A percentile compares a stretch with the other conserved stretches of the same genome.
phyloP scores from a whole-genome alignment of 1,140 invertebrate genomes.

The Dinoponera quadriceps region DNA sequence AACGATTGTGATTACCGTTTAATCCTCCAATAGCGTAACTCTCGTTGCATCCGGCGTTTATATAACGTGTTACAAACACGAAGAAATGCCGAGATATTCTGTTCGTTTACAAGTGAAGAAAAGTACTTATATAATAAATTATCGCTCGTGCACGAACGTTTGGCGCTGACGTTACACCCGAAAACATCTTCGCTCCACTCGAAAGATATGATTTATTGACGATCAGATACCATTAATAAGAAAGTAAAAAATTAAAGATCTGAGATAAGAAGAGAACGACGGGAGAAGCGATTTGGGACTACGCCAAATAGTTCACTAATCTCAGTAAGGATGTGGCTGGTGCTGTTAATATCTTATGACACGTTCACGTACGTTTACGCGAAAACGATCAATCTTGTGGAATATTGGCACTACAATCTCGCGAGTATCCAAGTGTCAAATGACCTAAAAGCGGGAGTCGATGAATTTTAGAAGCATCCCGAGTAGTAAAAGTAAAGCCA shows the following conservation, averaged over 20 bases:
- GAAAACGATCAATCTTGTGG: too few species aligned
- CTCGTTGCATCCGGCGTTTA: neutral
- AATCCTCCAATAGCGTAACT: neutral
- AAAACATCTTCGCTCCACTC: neutral
- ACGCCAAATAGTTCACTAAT: constrained; percentile 14
- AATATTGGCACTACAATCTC: too few species aligned
- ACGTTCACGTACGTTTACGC: neutral
- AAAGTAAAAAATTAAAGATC: constrained; percentile 43
- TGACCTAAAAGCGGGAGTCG: too few species aligned
- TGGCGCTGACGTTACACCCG: neutral
- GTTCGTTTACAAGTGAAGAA: too few species aligned
- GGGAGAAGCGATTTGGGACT: constrained; percentile 38
- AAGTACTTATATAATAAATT: neutral
- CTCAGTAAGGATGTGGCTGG: neutral
- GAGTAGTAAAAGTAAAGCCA: too few species aligned
- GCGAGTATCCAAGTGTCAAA: too few species aligned
- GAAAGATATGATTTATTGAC: neutral
- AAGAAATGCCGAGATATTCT: neutral
- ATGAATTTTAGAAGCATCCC: too few species aligned
- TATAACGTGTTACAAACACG: neutral
- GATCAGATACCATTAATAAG: neutral
- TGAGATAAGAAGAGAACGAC: constrained; percentile 18
- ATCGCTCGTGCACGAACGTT: neutral
- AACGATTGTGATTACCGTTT: neutral
- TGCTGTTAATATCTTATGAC: constrained; percentile 4